Base-by-base conservation (phyloP, 2,888 invertebrate species). In the Drosophila maculinotata region DNA sequence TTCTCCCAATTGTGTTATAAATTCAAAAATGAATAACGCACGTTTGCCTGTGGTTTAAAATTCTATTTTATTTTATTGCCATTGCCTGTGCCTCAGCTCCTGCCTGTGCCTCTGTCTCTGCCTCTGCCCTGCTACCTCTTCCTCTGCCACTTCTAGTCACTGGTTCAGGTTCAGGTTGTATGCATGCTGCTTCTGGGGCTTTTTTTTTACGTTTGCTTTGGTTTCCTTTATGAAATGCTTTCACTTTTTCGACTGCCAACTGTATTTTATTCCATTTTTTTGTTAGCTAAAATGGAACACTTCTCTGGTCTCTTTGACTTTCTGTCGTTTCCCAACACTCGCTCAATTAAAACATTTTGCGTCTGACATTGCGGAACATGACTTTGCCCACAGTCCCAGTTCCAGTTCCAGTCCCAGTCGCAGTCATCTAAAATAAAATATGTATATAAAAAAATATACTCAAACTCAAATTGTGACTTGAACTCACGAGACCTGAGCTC, bases 11-110 rank as follows among this genome's bases (percentile, higher is more conserved):
- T 84, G 84, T 82, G 87, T 85, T 85, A 85, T 87, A 84, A 84
- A 84, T 84, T 84, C 80, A 87, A 76, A 87, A 87, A 84, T 87
- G 79, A 87, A 82, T 84, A 84, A 85, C 85, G 87, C 84, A 84
- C 84, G 84, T 85, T 87, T 85, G 78, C 76, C 67, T 84, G 84
- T 74, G 87, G 84, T 83, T 85, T 65, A 67, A 78, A 72, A 81
- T 84, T 84, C 78, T 68, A 83, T 83, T 82, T 83, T 78, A 86
- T 80, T 86, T 86, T 80, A 84, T 84, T 84, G 72, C 72, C 70
- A 69, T 54, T 74, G 60, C 69, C 76, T 25, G 12, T 44, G 54
- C 44, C 70, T 28, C 36, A 39, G 42, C 23, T 48, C 4, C 44
- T 48, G 20, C 12, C 12, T 1, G 17, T 14, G 36, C 39, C 15